phyloP scores from a whole-genome alignment of 2,888 invertebrate species.

The Syrista parreyssii region DNA sequence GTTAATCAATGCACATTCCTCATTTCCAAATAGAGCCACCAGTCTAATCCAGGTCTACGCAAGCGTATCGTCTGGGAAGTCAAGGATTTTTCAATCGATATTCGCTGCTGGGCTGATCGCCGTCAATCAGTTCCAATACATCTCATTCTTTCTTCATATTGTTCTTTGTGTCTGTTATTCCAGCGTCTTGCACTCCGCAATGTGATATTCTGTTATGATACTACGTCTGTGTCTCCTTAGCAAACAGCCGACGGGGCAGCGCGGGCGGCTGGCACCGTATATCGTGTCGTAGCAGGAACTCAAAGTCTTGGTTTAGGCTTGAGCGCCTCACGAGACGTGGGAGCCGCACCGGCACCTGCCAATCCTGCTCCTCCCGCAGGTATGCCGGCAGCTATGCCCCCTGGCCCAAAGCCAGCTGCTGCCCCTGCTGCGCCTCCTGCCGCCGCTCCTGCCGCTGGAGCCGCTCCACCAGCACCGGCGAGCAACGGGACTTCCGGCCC shows the following conservation, averaged over 20 bases:
- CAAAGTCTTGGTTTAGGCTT: conserved; percentile 80
- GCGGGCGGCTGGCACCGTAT: conserved; percentile 81
- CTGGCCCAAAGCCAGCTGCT: conserved; percentile 27
- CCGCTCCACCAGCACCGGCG: conserved; percentile 46
- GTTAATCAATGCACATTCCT: background rate
- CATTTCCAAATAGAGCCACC: background rate
- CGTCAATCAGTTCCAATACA: background rate
- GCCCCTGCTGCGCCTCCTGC: conserved; percentile 33
- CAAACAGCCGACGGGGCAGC: conserved; percentile 84
- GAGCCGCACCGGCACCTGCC: conserved; percentile 69
- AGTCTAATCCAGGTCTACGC: background rate
- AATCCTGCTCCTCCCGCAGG: conserved; percentile 39
- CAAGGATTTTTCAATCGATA: background rate
- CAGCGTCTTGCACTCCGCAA: background rate
- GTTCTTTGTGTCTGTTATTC: background rate
- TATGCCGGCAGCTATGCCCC: conserved; percentile 9
- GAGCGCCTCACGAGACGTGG: conserved; percentile 69
- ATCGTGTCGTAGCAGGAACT: conserved; percentile 82
- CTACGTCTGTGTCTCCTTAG: conserved; percentile 66
- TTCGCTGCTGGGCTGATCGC: background rate
- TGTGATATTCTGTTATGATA: background rate
- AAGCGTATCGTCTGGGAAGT: background rate
- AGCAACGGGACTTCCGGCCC: conserved; percentile 18
- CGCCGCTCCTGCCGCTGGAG: conserved; percentile 48
- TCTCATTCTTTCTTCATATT: background rate